Evolutionary conservation across 2,888 invertebrate species (phyloP).

Genomic region (Linnaemya tessellans): DNA sequence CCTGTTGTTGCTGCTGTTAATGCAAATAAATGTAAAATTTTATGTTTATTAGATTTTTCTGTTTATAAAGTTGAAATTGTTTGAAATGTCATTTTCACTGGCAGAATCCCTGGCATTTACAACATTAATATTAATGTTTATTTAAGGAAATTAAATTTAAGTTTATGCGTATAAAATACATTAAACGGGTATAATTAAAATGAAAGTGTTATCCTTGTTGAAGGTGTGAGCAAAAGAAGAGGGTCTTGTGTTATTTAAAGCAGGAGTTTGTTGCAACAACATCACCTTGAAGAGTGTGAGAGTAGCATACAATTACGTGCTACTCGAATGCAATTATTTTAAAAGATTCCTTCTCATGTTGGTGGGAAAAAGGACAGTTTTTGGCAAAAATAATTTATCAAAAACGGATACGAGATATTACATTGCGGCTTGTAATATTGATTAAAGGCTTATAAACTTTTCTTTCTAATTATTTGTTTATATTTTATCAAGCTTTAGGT

Average conservation of each 20-base stretch:
- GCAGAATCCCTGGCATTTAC: conserved; percentile 54
- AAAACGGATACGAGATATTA: no score
- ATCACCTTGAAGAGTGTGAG: not conserved
- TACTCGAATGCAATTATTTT: no score
- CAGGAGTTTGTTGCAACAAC: not conserved
- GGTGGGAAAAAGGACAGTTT: no score
- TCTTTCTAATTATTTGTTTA: no score
- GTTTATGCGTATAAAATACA: conserved; percentile 63
- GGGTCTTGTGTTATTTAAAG: not conserved
- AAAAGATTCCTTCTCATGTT: no score
- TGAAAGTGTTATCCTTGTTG: conserved; percentile 37
- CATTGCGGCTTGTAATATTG: no score
- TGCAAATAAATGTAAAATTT: conserved; percentile 74
- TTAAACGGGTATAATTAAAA: conserved; percentile 64
- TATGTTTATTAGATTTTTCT: conserved; percentile 73
- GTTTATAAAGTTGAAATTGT: conserved; percentile 63
- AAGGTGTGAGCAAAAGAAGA: not conserved
- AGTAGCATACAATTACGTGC: not conserved
- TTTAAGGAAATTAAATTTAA: conserved; percentile 70
- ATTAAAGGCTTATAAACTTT: no score
- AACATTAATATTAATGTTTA: conserved; percentile 70
- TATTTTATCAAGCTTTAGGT: no score
- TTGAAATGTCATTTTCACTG: conserved; percentile 58
- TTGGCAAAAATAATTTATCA: no score
- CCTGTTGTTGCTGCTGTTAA: conserved; percentile 54